These are phyloP conservation scores for Plagiodera versicolora DNA, from an alignment of 2,888 invertebrate species.

Conservation along the genomic window DNA sequence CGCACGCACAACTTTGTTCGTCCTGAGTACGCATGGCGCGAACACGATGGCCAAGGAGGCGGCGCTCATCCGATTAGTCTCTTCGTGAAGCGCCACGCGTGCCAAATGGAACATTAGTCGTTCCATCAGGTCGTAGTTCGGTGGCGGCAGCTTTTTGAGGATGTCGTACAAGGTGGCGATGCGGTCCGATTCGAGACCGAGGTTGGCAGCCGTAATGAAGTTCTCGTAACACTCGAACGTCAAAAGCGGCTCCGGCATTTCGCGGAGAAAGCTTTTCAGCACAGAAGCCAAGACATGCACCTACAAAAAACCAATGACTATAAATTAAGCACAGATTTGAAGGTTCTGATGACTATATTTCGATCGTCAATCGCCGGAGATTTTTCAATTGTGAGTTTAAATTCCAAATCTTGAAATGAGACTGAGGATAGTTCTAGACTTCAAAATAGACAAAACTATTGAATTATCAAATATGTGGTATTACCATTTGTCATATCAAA, in stretches of 20 bases:
- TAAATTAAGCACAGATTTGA: no score
- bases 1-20: constrained; percentile 84
- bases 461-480: no score
- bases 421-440: no score
- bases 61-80: constrained; percentile 89
- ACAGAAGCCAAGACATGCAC: constrained; percentile 90
- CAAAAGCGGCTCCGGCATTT: constrained; percentile 90
- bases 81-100: constrained; percentile 82
- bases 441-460: no score
- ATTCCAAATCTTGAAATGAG: no score
- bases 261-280: constrained; percentile 85
- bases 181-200: constrained; percentile 78
- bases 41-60: constrained; percentile 92
- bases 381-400: no score
- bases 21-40: constrained; percentile 90
- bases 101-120: constrained; percentile 91
- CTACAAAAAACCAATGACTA: no score
- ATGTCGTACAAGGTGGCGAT: constrained; percentile 84
- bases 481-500: no score
- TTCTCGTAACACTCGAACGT: constrained; percentile 95
- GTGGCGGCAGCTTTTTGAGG: constrained; percentile 84
- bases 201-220: constrained; percentile 85
- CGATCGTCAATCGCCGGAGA: no score
- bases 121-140: constrained; percentile 89
- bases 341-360: no score